Percentiles rank a stretch among this genome's conserved stretches.
Evolutionary conservation across 2,888 invertebrate genomes (phyloP).

Genomic region (Acronicta aceris): DNA sequence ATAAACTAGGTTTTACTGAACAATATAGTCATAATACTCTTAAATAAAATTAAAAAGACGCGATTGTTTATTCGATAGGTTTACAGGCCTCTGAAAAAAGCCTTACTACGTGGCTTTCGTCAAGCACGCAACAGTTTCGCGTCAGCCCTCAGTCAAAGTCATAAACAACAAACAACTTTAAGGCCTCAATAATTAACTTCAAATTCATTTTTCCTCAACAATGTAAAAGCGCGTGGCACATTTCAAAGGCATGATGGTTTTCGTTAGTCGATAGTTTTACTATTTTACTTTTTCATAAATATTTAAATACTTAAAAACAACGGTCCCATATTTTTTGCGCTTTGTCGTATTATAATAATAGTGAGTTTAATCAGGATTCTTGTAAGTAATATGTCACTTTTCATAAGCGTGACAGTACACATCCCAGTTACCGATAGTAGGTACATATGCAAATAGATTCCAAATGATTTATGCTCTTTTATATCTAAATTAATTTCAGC

Average conservation of each 20-base stretch:
- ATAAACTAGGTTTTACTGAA: too few relatives aligned
- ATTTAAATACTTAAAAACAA: too few relatives aligned
- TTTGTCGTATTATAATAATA: conserved; percentile 74
- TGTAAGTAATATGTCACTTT: conserved; percentile 69
- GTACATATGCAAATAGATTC: too few relatives aligned
- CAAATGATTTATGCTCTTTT: too few relatives aligned
- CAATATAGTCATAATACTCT: too few relatives aligned
- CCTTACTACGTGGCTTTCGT: conserved; percentile 4
- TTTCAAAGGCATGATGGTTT: background rate
- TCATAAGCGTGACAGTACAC: too few relatives aligned
- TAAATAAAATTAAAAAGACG: too few relatives aligned
- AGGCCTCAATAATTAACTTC: background rate
- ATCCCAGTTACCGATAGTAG: too few relatives aligned
- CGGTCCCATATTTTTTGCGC: conserved; percentile 31
- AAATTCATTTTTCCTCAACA: conserved; percentile 1
- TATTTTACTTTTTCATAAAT: too few relatives aligned
- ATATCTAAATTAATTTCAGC: too few relatives aligned
- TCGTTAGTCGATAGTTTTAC: background rate
- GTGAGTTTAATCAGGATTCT: conserved; percentile 82
- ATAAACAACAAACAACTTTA: conserved; percentile 6
- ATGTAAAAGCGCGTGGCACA: too few relatives aligned
- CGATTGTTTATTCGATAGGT: background rate
- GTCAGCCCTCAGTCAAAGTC: conserved; percentile 10
- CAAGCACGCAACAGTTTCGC: conserved; percentile 24
- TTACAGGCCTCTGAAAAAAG: conserved; percentile 13